Percentiles rank a stretch among this genome's conserved stretches.
Evolutionary conservation across 1,140 invertebrate species (phyloP).

Genomic region (Gonatopus flavifemur): DNA sequence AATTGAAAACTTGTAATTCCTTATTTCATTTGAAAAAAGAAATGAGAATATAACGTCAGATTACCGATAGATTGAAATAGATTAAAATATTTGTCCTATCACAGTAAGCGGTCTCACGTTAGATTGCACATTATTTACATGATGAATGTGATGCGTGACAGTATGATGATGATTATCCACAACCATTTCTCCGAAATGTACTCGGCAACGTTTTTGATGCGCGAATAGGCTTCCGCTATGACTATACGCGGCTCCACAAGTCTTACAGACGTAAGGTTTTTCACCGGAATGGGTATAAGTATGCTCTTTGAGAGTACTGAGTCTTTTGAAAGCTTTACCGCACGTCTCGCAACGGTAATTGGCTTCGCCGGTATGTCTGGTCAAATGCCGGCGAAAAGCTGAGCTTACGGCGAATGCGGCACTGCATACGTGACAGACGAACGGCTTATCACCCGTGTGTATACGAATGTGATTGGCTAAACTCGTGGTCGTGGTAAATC

Average conservation of each 20-base stretch:
- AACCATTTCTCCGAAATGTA: constrained; percentile 49
- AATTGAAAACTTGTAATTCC: too few relatives aligned
- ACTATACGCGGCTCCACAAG: constrained; percentile 60
- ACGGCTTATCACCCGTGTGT: constrained; percentile 55
- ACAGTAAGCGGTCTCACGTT: constrained; percentile 51
- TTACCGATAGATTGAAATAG: too few relatives aligned
- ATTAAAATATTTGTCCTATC: constrained; percentile 54
- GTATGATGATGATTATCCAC: constrained; percentile 45
- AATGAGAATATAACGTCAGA: too few relatives aligned
- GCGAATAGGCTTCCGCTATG: constrained; percentile 56
- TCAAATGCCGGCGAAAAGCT: constrained; percentile 59
- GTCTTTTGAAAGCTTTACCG: constrained; percentile 67
- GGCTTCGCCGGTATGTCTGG: constrained; percentile 64
- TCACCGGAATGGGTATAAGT: constrained; percentile 63
- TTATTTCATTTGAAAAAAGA: too few relatives aligned
- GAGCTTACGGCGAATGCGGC: constrained; percentile 56
- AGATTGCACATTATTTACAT: constrained; percentile 52
- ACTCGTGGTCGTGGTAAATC: constrained; percentile 55
- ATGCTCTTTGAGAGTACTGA: constrained; percentile 62
- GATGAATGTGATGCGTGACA: constrained; percentile 46
- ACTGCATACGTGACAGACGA: constrained; percentile 56
- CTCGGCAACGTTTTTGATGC: constrained; percentile 57
- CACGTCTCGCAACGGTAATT: constrained; percentile 65
- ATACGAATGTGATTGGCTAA: constrained; percentile 55
- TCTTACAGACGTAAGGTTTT: constrained; percentile 62